These are phyloP conservation scores for Pecten maximus DNA, from an alignment of 2,888 invertebrate genomes.

Conservation along the genomic window DNA sequence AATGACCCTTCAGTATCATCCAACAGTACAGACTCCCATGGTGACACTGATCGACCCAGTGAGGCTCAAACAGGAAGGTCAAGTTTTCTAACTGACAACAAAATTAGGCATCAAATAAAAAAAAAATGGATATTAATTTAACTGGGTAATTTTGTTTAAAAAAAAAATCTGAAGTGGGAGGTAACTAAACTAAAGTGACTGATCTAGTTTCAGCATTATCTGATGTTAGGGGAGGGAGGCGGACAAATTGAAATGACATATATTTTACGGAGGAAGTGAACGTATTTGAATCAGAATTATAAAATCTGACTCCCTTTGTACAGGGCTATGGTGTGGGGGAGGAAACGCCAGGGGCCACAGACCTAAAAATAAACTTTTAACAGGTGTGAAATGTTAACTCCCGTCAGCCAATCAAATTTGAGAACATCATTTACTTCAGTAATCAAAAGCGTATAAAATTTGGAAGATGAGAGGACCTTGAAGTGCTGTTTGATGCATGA, in stretches of 20 bases:
- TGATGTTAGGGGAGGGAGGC: background rate
- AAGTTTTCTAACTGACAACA: background rate
- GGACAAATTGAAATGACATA: background rate
- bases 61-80: background rate
- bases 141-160: background rate
- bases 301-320: background rate
- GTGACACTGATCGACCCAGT: background rate
- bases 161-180: background rate
- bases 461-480: slow-evolving; percentile 16
- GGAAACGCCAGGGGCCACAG: background rate
- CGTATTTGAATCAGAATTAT: background rate
- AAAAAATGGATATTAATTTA: background rate
- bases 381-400: slow-evolving; percentile 32
- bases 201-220: background rate
- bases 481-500: background rate
- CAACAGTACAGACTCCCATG: background rate
- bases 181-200: background rate
- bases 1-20: too few relatives aligned
- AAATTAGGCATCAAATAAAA: background rate
- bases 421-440: slow-evolving; percentile 4
- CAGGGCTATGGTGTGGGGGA: background rate
- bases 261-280: background rate
- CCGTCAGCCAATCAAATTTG: background rate
- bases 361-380: background rate
- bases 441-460: background rate